Conservation (phyloP, 2,888 invertebrate species). For the Lithophane leautieri region DNA sequence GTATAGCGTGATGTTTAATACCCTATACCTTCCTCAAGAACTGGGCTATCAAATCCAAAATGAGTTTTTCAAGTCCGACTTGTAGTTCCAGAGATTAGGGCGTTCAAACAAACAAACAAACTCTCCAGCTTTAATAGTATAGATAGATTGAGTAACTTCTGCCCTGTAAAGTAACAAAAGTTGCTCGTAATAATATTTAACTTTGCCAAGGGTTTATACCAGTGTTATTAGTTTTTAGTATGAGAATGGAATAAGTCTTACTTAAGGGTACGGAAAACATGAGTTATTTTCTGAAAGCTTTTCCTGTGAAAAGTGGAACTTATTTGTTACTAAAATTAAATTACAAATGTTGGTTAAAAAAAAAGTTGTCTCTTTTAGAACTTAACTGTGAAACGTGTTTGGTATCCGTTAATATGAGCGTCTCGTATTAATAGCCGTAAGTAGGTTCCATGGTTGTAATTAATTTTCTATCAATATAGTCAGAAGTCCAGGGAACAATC, state of each 20-base stretch:
- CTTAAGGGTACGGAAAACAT: neutral
- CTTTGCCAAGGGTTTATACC: neutral
- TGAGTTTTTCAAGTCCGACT: too few relatives aligned
- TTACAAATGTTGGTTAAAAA: neutral
- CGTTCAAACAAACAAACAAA: too few relatives aligned
- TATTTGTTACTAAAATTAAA: neutral
- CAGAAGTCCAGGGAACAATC: too few relatives aligned
- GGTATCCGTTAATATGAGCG: slow-evolving; percentile 18
- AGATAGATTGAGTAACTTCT: neutral
- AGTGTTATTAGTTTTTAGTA: too few relatives aligned
- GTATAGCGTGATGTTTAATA: too few relatives aligned
- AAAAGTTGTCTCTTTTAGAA: neutral
- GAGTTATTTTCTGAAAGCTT: neutral
- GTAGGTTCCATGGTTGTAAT: too few relatives aligned
- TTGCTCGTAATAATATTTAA: neutral
- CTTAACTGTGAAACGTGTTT: slow-evolving; percentile 44
- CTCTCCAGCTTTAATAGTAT: too few relatives aligned
- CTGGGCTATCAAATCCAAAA: too few relatives aligned
- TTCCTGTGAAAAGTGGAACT: neutral
- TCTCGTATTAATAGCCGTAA: neutral
- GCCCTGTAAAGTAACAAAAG: neutral
- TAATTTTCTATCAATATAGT: too few relatives aligned
- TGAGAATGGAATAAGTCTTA: too few relatives aligned
- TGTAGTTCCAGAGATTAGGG: too few relatives aligned
- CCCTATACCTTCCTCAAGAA: too few relatives aligned